A percentile compares a stretch with the other conserved stretches of the same genome.
phyloP scores from a whole-genome alignment of 2,888 invertebrate genomes.

The Drosophila diplacantha region DNA sequence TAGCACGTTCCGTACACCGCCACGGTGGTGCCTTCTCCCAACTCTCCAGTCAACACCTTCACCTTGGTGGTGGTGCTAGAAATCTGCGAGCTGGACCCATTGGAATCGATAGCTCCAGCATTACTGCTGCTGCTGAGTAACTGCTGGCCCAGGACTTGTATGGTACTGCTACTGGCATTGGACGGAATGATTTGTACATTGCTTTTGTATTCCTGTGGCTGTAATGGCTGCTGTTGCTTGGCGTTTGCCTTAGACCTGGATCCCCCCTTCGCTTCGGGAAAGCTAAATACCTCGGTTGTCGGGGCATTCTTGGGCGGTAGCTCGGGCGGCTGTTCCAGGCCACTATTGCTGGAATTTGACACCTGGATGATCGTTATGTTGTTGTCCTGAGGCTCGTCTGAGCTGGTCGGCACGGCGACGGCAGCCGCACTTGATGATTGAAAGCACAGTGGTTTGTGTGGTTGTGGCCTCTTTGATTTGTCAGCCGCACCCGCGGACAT shows the following conservation, averaged over 20 bases:
- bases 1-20: conserved; percentile 64
- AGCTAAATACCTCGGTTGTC: conserved; percentile 74
- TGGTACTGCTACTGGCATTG: conserved; percentile 69
- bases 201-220: conserved; percentile 74
- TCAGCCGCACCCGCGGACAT: conserved; percentile 75
- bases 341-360: conserved; percentile 75
- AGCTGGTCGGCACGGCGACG: conserved; percentile 36
- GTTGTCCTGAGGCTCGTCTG: conserved; percentile 75
- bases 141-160: conserved; percentile 69
- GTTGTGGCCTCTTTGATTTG: conserved; percentile 54
- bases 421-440: conserved; percentile 28
- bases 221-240: conserved; percentile 32
- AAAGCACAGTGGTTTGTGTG: conserved; percentile 50
- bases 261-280: conserved; percentile 63
- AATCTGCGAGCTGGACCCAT: conserved; percentile 40
- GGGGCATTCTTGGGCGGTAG: conserved; percentile 62
- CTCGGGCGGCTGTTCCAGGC: conserved; percentile 59
- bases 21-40: conserved; percentile 56
- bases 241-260: conserved; percentile 43
- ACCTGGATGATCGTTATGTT: conserved; percentile 82
- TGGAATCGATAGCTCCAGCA: conserved; percentile 40
- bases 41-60: conserved; percentile 66
- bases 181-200: conserved; percentile 79
- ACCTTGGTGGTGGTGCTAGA: conserved; percentile 75
- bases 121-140: conserved; percentile 40